These are phyloP conservation scores for Scolopax mira DNA, from an alignment of 2,113 vertebrate species.

Conservation along the genomic window DNA sequence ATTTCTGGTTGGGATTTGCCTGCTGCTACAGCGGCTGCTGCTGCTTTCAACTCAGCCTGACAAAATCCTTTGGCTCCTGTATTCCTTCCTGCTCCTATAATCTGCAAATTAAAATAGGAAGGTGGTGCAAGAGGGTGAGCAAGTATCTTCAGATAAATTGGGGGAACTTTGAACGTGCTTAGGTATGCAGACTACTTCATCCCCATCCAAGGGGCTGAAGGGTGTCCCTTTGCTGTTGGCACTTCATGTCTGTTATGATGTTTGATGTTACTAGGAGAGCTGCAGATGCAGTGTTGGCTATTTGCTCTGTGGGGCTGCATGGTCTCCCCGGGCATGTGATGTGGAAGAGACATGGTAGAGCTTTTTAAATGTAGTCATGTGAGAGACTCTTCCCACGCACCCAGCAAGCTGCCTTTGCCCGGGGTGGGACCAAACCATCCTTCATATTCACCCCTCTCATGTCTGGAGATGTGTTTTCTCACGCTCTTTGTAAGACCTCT, in stretches of 20 bases:
- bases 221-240: background rate
- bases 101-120: background rate
- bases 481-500: background rate
- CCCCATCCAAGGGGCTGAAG: background rate
- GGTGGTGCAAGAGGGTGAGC: background rate
- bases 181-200: background rate
- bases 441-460: background rate
- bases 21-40: background rate
- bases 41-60: slow-evolving; percentile 4
- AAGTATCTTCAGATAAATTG: background rate
- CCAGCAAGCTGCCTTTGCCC: background rate
- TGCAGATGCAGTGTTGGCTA: background rate
- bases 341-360: background rate
- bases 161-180: background rate
- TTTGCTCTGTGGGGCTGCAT: background rate
- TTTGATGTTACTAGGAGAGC: background rate
- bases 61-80: slow-evolving; percentile 4
- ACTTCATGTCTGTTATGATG: background rate
- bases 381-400: background rate
- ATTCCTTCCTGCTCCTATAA: background rate
- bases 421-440: background rate
- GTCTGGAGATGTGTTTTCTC: background rate
- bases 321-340: background rate
- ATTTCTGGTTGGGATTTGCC: slow-evolving; percentile 14
- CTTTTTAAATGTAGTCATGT: background rate